Evolutionary conservation across 2,113 vertebrate genomes (phyloP).

Genomic region (Bos javanicus): DNA sequence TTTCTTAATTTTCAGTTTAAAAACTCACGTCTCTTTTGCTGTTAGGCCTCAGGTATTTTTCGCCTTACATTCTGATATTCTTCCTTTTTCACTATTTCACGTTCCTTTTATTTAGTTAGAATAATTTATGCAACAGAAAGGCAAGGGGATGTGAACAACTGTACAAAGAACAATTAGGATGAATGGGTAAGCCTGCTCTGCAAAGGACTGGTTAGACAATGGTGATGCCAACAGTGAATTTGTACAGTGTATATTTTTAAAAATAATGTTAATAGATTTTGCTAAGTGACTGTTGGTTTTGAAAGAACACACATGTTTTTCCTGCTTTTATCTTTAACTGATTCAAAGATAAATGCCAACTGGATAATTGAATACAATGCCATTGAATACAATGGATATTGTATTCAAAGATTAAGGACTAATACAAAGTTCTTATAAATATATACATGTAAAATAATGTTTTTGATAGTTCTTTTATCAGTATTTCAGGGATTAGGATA

Average conservation of each 20-base stretch:
- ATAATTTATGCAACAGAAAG: not conserved
- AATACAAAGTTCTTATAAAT: not conserved
- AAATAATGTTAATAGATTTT: not conserved
- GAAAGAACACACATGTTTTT: not conserved
- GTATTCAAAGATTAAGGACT: not conserved
- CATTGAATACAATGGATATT: not conserved
- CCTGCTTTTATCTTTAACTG: not conserved
- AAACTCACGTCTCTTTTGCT: not conserved
- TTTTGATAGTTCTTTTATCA: not conserved
- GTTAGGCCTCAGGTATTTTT: not conserved
- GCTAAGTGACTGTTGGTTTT: not conserved
- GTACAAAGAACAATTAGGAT: not conserved
- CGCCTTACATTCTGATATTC: not conserved
- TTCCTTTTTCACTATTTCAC: conserved; percentile 2
- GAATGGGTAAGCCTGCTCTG: not conserved
- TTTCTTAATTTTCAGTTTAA: not conserved
- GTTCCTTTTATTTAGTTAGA: conserved; percentile 29
- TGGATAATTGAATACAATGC: too few species aligned
- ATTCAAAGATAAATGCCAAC: not conserved
- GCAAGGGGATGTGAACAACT: not conserved
- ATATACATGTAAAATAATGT: not conserved
- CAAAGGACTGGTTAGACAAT: not conserved
- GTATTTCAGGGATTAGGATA: not conserved
- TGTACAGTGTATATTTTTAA: not conserved
- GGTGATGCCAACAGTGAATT: not conserved